phyloP scores from a whole-genome alignment of 2,888 invertebrate species.

The Cataglyphis albicans region DNA sequence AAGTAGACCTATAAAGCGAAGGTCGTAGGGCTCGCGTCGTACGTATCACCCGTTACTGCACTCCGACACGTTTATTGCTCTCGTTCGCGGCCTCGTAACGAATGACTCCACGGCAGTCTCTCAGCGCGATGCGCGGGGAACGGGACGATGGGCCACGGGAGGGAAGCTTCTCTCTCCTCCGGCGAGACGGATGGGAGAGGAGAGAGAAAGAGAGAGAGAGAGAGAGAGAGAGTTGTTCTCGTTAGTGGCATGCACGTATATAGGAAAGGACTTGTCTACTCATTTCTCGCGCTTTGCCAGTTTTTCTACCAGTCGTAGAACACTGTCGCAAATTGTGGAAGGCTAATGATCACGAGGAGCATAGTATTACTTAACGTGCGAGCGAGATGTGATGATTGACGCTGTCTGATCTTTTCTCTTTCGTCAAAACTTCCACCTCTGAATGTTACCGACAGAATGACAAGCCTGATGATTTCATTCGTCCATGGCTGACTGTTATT shows the following conservation, averaged over 20 bases:
- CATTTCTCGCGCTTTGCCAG: slow-evolving; percentile 7
- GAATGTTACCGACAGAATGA: neutral
- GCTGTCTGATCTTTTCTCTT: neutral
- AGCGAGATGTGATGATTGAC: slow-evolving; percentile 18
- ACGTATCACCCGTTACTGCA: slow-evolving; percentile 82
- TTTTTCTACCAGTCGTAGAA: slow-evolving; percentile 35
- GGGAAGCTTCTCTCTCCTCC: slow-evolving; percentile 34
- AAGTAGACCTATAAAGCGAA: slow-evolving; percentile 85
- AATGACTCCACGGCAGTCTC: slow-evolving; percentile 79
- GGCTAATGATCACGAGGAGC: slow-evolving; percentile 35
- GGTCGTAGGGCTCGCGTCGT: slow-evolving; percentile 79
- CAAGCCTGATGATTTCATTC: slow-evolving; percentile 8
- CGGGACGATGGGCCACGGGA: slow-evolving; percentile 59
- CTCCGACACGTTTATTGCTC: slow-evolving; percentile 84
- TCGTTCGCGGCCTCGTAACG: slow-evolving; percentile 84
- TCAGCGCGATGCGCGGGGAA: slow-evolving; percentile 38
- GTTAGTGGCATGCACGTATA: slow-evolving; percentile 54
- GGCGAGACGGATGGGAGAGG: slow-evolving; percentile 57
- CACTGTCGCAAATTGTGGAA: slow-evolving; percentile 32
- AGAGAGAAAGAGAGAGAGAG: slow-evolving; percentile 49
- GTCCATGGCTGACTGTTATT: slow-evolving; percentile 8
- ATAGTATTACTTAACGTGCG: slow-evolving; percentile 11
- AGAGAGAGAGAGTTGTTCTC: slow-evolving; percentile 65
- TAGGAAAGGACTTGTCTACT: slow-evolving; percentile 18
- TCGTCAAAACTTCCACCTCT: neutral